Evolutionary conservation across 1,140 invertebrate species (phyloP).

Genomic region (Tenebrio molitor): DNA sequence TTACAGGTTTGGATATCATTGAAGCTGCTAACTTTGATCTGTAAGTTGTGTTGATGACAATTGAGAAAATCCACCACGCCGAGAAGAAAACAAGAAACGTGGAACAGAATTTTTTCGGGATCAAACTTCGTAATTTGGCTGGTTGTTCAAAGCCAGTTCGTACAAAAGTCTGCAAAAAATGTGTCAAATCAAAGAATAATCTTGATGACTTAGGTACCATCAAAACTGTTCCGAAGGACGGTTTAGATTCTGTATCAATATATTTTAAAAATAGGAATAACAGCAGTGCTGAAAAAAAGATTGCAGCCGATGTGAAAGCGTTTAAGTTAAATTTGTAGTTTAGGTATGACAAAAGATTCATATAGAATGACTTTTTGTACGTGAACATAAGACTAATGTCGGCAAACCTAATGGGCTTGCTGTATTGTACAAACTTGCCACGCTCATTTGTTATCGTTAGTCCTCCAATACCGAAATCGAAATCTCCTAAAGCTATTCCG

Average conservation of each 20-base stretch:
- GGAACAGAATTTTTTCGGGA: neutral
- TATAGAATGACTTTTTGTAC: neutral
- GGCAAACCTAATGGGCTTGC: neutral
- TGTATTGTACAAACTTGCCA: neutral
- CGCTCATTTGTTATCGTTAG: neutral
- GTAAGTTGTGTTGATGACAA: neutral
- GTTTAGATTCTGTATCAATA: too few relatives aligned
- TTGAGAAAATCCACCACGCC: neutral
- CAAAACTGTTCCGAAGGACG: too few relatives aligned
- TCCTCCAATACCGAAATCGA: neutral
- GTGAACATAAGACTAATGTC: neutral
- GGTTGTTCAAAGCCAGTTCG: neutral
- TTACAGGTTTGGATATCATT: neutral
- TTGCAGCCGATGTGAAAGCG: too few relatives aligned
- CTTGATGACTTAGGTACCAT: too few relatives aligned
- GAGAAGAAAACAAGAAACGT: neutral
- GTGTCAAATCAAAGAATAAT: too few relatives aligned
- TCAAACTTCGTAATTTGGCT: neutral
- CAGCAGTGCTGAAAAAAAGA: too few relatives aligned
- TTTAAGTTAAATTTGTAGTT: too few relatives aligned
- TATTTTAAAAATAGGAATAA: too few relatives aligned
- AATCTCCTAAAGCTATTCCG: neutral
- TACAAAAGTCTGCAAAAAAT: too few relatives aligned
- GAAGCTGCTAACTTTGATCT: neutral
- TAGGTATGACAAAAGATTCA: too few relatives aligned